phyloP scores from a whole-genome alignment of 2,888 invertebrate species.

The Drosophila cognata region DNA sequence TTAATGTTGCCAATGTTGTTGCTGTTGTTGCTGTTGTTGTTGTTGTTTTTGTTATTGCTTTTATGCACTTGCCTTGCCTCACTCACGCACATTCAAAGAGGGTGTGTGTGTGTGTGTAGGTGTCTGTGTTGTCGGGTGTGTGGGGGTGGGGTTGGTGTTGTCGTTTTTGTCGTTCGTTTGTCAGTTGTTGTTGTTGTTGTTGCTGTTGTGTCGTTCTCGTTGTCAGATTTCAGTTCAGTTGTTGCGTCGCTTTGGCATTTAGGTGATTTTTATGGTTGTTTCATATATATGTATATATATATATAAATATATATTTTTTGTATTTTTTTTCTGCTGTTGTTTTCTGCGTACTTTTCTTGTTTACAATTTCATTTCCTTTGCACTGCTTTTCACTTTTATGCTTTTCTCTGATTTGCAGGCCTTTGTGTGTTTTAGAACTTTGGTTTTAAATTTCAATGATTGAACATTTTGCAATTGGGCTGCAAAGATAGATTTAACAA shows the following conservation, averaged over 20 bases:
- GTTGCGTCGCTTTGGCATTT: conserved; percentile 65
- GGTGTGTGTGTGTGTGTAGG: conserved; percentile 1
- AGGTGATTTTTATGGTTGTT: conserved; percentile 51
- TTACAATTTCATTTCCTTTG: conserved; percentile 61
- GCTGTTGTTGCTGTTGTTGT: conserved; percentile 20
- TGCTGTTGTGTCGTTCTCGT: conserved; percentile 32
- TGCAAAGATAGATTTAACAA: conserved; percentile 45
- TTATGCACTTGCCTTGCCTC: conserved; percentile 28
- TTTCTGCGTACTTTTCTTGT: conserved; percentile 31
- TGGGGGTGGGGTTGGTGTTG: conserved; percentile 21
- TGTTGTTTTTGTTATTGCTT: conserved; percentile 44
- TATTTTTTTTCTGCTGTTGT: conserved; percentile 8
- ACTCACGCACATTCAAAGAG: conserved; percentile 54
- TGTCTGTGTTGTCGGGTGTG: conserved; percentile 24
- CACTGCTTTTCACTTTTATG: conserved; percentile 51
- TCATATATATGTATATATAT: conserved; percentile 10
- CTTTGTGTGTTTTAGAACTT: conserved; percentile 48
- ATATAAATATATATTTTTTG: neutral
- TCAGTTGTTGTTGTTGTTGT: conserved; percentile 18
- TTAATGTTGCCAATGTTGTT: conserved; percentile 58
- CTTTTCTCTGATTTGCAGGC: conserved; percentile 26
- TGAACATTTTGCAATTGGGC: conserved; percentile 57
- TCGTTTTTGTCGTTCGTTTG: conserved; percentile 32
- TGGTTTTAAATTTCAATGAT: conserved; percentile 61
- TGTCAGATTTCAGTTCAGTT: conserved; percentile 51